Evolutionary conservation across 2,113 vertebrate genomes (phyloP).

Genomic region (Eclectus roratus): DNA sequence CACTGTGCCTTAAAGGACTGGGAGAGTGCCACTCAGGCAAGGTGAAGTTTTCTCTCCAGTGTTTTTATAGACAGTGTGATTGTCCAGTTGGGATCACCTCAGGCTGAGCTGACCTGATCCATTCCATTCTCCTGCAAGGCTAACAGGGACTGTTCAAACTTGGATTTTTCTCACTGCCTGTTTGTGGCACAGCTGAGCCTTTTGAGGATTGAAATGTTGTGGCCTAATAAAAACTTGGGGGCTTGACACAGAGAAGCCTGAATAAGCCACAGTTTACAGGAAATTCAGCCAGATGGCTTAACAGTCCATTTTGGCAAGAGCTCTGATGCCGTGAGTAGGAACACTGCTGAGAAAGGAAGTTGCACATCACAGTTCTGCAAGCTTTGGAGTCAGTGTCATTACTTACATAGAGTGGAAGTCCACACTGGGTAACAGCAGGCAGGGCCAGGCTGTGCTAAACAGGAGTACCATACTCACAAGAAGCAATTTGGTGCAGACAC

Average conservation of each 20-base stretch:
- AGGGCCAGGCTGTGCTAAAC: background rate
- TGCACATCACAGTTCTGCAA: background rate
- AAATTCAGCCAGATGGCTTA: background rate
- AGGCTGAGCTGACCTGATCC: background rate
- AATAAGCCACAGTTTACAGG: background rate
- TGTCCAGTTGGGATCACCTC: background rate
- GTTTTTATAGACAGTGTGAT: fast-evolving
- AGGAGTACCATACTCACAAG: background rate
- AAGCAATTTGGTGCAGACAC: background rate
- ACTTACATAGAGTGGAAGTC: fast-evolving
- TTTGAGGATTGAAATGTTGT: background rate
- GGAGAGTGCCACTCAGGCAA: background rate
- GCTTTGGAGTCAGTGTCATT: background rate
- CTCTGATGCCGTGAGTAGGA: background rate
- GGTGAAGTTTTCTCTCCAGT: background rate
- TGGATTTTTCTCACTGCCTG: background rate
- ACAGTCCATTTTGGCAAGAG: background rate
- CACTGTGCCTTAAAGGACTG: fast-evolving
- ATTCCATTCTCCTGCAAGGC: background rate
- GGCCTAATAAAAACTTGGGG: background rate
- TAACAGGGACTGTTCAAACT: background rate
- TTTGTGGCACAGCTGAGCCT: background rate
- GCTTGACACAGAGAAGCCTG: background rate
- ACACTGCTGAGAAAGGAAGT: background rate
- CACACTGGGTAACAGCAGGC: background rate